Evolutionary conservation across 1,140 invertebrate genomes (phyloP).

Genomic region (Meloidogyne hapla): DNA sequence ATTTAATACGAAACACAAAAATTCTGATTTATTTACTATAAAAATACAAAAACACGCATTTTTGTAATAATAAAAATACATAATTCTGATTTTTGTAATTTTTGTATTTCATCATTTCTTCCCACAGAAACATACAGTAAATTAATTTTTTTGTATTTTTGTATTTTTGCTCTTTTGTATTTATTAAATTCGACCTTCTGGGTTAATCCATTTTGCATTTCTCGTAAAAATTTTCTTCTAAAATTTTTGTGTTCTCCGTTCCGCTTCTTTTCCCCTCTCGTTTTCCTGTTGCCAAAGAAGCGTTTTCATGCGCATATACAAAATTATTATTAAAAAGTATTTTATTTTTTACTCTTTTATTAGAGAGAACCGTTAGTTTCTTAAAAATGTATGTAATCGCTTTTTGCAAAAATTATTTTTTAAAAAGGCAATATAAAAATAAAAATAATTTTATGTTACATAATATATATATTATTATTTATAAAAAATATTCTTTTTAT

Average conservation of each 20-base stretch:
- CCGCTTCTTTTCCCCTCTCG: neutral
- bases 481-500: too few species aligned
- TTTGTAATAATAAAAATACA: too few species aligned
- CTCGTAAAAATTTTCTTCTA: neutral
- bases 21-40: too few species aligned
- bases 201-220: neutral
- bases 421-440: neutral
- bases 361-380: neutral
- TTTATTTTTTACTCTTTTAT: neutral
- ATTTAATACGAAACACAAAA: too few species aligned
- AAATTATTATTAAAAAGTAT: neutral
- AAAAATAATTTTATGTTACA: neutral
- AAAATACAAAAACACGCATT: too few species aligned
- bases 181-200: neutral
- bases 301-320: neutral
- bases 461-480: neutral
- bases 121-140: too few species aligned
- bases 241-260: neutral
- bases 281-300: neutral
- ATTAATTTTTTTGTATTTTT: too few species aligned
- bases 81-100: too few species aligned
- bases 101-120: too few species aligned
- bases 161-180: too few species aligned
- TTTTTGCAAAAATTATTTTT: slow-evolving; percentile 5
- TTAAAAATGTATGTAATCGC: neutral